phyloP scores from a whole-genome alignment of 2,113 vertebrate species.

The Delphinapterus leucas region DNA sequence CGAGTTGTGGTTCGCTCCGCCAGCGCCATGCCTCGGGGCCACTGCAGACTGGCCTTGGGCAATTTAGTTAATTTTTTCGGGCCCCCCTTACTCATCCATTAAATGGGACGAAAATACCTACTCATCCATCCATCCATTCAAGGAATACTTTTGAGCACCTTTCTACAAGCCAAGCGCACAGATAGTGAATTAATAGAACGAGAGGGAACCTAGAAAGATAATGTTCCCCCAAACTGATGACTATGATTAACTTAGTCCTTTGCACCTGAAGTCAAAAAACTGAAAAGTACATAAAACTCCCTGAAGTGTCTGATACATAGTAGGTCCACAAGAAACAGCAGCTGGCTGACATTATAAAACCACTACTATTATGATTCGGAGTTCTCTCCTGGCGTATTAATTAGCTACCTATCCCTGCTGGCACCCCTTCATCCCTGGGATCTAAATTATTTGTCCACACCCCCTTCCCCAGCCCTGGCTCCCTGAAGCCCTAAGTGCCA shows the following conservation, averaged over 20 bases:
- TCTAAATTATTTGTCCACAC: background rate
- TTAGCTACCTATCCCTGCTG: background rate
- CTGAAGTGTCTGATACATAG: background rate
- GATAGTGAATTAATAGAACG: background rate
- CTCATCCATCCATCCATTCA: background rate
- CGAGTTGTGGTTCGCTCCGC: background rate
- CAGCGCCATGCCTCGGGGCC: rapidly evolving
- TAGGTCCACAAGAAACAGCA: background rate
- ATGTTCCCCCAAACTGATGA: background rate
- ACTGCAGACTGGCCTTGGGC: background rate
- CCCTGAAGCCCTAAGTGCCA: background rate
- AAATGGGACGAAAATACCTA: background rate
- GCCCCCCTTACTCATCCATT: background rate
- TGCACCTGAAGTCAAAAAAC: background rate
- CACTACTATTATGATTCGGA: background rate
- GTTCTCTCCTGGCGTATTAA: background rate
- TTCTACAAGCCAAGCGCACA: background rate
- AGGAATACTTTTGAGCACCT: background rate
- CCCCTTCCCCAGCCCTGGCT: background rate
- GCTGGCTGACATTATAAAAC: background rate
- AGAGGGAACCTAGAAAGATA: background rate
- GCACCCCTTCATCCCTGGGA: background rate
- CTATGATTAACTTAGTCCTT: background rate
- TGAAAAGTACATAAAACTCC: background rate
- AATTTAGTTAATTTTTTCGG: background rate